Evolutionary conservation across 1,140 invertebrate species (phyloP), one percentile per base, ranked within the genome.

Genomic region (Anastrepha ludens): DNA sequence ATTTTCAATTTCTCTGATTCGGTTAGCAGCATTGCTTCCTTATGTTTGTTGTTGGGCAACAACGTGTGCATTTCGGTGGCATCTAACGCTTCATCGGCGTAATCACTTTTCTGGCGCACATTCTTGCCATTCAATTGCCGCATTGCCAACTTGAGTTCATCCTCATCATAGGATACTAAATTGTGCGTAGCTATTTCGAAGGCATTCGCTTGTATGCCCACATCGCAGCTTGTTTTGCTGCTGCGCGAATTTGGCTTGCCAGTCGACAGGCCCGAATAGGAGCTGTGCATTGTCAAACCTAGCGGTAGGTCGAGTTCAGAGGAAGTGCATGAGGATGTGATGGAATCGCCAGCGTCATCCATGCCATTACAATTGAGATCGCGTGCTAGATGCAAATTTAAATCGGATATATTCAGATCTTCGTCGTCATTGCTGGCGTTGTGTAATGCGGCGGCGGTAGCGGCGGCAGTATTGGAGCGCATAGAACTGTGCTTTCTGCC

Each of bases 171-270:
- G 58, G 89, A 88, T 47, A 88, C 87, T 7, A 94, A 92, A 2
- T 94, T 95, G 89, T 95, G 95, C 15, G 94, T 95, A 3, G 94
- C 94, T 58, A 96, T 95, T 91, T 96, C 95, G 88, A 94, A 94
- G 0, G 95, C 95, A 90, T 94, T 95, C 0, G 94, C 94, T 89
- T 95, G 95, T 17, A 94, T 94, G 85, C 94, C 94, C 39, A 95
- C 94, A 88, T 95, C 94, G 85, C 93, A 92, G 87, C 93, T 93
- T 47, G 90, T 93, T 88, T 94, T 94, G 88, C 93, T 93, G 65
- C 92, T 93, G 2, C 95, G 94, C 3, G 92, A 93, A 86, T 94
- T 93, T 86, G 94, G 94, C 74, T 94, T 94, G 90, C 93, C 93
- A 90, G 94, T 89, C 87, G 94, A 93, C 90, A 94, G 90, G 65